Percentiles rank a stretch among this genome's conserved stretches.
Evolutionary conservation across 2,888 invertebrate species (phyloP).

Genomic region (Automeris io): DNA sequence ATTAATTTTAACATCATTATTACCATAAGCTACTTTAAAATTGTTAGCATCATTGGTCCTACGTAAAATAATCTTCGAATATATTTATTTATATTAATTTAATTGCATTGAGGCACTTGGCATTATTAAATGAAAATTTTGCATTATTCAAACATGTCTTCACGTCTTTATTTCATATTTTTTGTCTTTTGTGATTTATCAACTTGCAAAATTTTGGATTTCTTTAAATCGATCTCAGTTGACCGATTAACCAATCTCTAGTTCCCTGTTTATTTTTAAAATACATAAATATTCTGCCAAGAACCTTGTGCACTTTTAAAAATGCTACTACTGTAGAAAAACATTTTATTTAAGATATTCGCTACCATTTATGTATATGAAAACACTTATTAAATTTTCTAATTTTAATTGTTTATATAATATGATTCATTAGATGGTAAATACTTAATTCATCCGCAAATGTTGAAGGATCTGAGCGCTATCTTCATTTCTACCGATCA

Average conservation of each 20-base stretch:
- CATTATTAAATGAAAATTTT: conserved; percentile 11
- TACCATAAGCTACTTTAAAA: conserved; percentile 29
- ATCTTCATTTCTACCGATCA: conserved; percentile 33
- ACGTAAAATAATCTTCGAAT: conserved; percentile 29
- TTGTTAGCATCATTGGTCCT: conserved; percentile 48
- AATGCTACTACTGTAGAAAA: conserved; percentile 29
- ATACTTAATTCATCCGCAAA: conserved; percentile 5
- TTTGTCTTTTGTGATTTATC: too few species aligned
- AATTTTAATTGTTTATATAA: conserved; percentile 25
- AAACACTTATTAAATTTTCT: conserved; percentile 51
- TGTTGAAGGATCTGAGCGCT: conserved; percentile 38
- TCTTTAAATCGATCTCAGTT: too few species aligned
- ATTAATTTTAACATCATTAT: conserved; percentile 16
- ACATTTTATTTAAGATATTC: neutral
- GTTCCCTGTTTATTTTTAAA: too few species aligned
- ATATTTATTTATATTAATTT: conserved; percentile 10
- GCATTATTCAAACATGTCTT: too few species aligned
- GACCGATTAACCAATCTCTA: too few species aligned
- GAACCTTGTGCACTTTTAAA: conserved; percentile 19
- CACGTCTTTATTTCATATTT: too few species aligned
- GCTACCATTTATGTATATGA: conserved; percentile 46
- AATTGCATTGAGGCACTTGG: conserved; percentile 10
- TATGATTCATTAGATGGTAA: conserved; percentile 2
- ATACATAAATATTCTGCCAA: neutral
- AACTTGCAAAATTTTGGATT: too few species aligned